Base-by-base conservation (phyloP, 2,797 vertebrate genomes). In the Pachyuromys duprasi region DNA sequence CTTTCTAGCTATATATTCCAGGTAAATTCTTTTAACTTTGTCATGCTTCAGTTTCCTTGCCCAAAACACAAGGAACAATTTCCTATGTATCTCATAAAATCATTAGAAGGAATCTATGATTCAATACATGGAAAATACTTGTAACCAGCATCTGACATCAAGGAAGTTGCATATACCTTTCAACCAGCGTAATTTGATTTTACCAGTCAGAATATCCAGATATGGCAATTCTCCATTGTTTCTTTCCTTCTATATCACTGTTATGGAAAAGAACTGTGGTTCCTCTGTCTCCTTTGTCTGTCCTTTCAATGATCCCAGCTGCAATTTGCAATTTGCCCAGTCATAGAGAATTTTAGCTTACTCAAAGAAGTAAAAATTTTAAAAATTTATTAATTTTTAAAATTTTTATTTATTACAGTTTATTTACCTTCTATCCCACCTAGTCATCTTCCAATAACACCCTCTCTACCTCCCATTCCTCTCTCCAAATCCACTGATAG, bases 311-410 rank as follows among this genome's bases (percentile, higher is more conserved):
- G 79, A 93, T 74, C 6, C 57, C 49, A 89, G 36, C 36, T 82
- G 63, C 31, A 70, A 94, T 83, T 93, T 82, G 63, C 31, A 70
- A 94, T 83, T 93, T 91, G 6, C 13, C 55, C 39, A 89, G 67
- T 13, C 49, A 74, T 91, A 60, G 74, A 93, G 65, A 42, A 93
- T 49, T 65, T 95, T 83, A 87, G 82, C 26, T 83, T 26, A 57
- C 57, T 91, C 49, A 86, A 79, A 86, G 49, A 69, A 92, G 39
- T 26, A 92, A 33, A 92, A 33, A 12, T 2, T n/a, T 84, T 87
- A 70, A 13, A 69, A 95, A 92, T 90, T 49, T 49, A 7, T 49
- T 49, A 7, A 5, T 45, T 49, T 49, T 49, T 49, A 49, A n/a
- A n/a, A 49, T 49, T 49, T 49, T 49, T 49, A 49, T 49, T 49